A percentile compares a stretch with the other conserved stretches of the same genome.
phyloP scores from a whole-genome alignment of 2,888 invertebrate genomes.

The Hemistola chrysoprasaria region DNA sequence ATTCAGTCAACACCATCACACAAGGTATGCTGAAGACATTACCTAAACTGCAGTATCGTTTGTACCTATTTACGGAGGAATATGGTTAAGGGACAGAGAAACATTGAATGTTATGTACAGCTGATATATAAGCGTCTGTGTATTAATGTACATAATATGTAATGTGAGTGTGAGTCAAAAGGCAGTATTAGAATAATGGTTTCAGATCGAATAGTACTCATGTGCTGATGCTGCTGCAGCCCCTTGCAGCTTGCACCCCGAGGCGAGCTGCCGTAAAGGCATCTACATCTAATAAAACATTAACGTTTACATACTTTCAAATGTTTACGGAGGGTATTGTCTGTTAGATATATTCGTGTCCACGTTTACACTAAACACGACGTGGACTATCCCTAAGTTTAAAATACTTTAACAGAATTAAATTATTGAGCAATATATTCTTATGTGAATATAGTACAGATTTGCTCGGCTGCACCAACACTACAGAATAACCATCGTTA shows the following conservation, averaged over 20 bases:
- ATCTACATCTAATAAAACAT: constrained; percentile 78
- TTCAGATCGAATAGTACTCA: constrained; percentile 43
- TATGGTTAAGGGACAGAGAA: constrained; percentile 35
- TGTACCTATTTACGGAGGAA: constrained; percentile 32
- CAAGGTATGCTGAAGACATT: constrained; percentile 58
- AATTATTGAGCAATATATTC: constrained; percentile 81
- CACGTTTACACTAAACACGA: constrained; percentile 65
- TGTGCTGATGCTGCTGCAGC: constrained; percentile 59
- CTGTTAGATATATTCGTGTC: constrained; percentile 77
- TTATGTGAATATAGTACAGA: constrained; percentile 79
- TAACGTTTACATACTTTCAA: constrained; percentile 66
- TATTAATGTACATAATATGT: constrained; percentile 19
- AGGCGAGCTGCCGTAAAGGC: constrained; percentile 68
- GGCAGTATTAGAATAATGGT: constrained; percentile 57
- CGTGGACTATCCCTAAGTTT: constrained; percentile 74
- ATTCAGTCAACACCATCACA: constrained; percentile 68
- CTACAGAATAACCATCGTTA: constrained; percentile 72
- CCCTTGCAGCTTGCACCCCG: constrained; percentile 58
- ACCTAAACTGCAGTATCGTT: constrained; percentile 50
- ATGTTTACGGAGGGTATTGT: constrained; percentile 80
- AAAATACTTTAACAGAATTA: constrained; percentile 79
- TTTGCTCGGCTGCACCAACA: constrained; percentile 81
- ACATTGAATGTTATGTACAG: constrained; percentile 11
- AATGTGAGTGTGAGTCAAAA: constrained; percentile 19
- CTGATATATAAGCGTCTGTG: constrained; percentile 15